A percentile compares a stretch with the other conserved stretches of the same genome.
Evolutionary conservation across 2,888 invertebrate genomes (phyloP).

Genomic region (Ophion ellenae): DNA sequence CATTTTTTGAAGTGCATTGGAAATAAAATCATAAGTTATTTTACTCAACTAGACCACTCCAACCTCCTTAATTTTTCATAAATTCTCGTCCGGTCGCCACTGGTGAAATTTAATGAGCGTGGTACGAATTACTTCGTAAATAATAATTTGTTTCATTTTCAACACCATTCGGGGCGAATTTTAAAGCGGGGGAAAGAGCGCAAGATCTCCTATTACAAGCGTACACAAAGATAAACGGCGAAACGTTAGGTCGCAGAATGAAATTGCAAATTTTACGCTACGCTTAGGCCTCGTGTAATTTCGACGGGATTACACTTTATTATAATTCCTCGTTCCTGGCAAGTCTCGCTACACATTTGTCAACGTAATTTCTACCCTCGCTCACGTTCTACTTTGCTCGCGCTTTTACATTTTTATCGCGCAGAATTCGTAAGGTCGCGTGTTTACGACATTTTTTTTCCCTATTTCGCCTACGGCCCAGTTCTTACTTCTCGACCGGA

Average conservation of each 20-base stretch:
- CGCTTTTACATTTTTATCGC: not conserved
- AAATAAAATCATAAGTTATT: too few species aligned
- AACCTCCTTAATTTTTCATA: too few species aligned
- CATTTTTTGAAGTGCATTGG: too few species aligned
- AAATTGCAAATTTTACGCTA: conserved; percentile 63
- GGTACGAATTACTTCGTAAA: too few species aligned
- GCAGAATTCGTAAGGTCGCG: too few species aligned
- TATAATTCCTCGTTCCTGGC: conserved; percentile 24
- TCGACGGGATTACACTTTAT: conserved; percentile 48
- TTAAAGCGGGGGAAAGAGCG: conserved; percentile 1
- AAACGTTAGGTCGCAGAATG: conserved; percentile 25
- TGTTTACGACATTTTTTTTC: conserved; percentile 10
- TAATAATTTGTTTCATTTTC: too few species aligned
- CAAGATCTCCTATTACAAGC: not conserved
- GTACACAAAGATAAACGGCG: conserved; percentile 1
- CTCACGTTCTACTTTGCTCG: not conserved
- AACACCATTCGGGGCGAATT: too few species aligned
- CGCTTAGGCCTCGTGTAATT: conserved; percentile 59
- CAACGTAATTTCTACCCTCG: not conserved
- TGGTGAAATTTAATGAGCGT: too few species aligned
- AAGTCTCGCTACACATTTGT: conserved; percentile 3
- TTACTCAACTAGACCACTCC: too few species aligned
- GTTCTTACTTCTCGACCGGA: not conserved
- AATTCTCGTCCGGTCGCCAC: too few species aligned
- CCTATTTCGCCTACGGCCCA: not conserved